phyloP scores from a whole-genome alignment of 2,797 vertebrate species.

The Rhinophrynus dorsalis region DNA sequence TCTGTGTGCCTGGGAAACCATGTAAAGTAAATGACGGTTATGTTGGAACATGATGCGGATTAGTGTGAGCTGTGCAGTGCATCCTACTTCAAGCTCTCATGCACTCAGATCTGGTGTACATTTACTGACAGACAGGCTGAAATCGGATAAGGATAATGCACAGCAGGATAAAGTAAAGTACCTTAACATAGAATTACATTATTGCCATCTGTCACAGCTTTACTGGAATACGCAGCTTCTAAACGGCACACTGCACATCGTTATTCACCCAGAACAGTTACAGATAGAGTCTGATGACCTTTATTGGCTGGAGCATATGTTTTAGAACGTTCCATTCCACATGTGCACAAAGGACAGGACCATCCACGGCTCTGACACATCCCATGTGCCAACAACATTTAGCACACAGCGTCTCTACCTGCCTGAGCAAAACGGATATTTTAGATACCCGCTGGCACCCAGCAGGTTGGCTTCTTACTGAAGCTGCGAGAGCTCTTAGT shows the following conservation, averaged over 20 bases:
- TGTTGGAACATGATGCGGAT: too few relatives aligned
- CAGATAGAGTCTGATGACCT: neutral
- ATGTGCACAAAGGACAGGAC: neutral
- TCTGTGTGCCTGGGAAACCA: too few relatives aligned
- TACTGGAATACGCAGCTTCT: neutral
- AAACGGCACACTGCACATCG: neutral
- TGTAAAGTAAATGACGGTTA: too few relatives aligned
- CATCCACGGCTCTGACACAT: neutral
- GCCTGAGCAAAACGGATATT: neutral
- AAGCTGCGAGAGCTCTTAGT: too few relatives aligned
- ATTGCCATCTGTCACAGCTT: neutral
- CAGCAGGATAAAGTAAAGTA: constrained; percentile 1
- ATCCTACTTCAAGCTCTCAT: too few relatives aligned
- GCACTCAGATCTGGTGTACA: too few relatives aligned
- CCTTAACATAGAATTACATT: neutral
- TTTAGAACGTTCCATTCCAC: neutral
- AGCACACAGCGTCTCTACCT: neutral
- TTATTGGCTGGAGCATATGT: neutral
- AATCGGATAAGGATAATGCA: neutral
- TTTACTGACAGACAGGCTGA: too few relatives aligned
- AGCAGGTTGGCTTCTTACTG: neutral
- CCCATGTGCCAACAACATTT: neutral
- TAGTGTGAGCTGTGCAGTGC: too few relatives aligned
- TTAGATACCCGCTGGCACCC: too few relatives aligned
- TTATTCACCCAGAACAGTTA: neutral